Base-by-base conservation (phyloP, 2,888 invertebrate species). In the Papilio demoleus region DNA sequence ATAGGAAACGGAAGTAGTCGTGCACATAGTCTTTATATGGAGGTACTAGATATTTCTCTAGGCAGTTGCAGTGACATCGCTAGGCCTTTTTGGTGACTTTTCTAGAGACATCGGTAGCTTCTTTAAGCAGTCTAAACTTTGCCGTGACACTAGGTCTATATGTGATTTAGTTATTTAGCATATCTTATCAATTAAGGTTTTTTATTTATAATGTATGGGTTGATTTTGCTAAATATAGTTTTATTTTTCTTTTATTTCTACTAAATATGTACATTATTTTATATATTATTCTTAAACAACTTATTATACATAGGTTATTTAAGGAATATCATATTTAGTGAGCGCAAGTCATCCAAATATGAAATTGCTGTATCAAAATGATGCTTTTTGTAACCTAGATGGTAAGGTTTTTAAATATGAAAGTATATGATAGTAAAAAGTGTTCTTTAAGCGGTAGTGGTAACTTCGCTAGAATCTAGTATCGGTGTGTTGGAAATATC, bases 81-180 rank as follows among this genome's bases (percentile, higher is more conserved):
- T n/a, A n/a, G n/a, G n/a, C n/a, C n/a, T n/a, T n/a, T n/a, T n/a
- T n/a, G n/a, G n/a, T n/a, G n/a, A n/a, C n/a, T n/a, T n/a, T n/a
- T n/a, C n/a, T n/a, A n/a, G n/a, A n/a, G n/a, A n/a, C n/a, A n/a
- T n/a, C n/a, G n/a, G n/a, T n/a, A n/a, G n/a, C n/a, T n/a, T n/a
- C n/a, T n/a, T n/a, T n/a, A n/a, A n/a, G n/a, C n/a, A n/a, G n/a
- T n/a, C n/a, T n/a, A n/a, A n/a, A n/a, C n/a, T n/a, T n/a, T n/a
- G n/a, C 74, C 74, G 74, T 76, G 73, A 78, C 73, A 74, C 75
- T 75, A 77, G 79, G 80, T 80, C 81, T 81, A 81, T 74, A 77
- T 82, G 82, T 84, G 84, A 83, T 85, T 79, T 82, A 84, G 80
- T 79, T n/a, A n/a, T n/a, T 77, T 84, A 84, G 83, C 81, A 83